Evolutionary conservation across 2,113 vertebrate genomes (phyloP), one percentile per base, ranked within the genome.

Genomic region (Lathamus discolor): DNA sequence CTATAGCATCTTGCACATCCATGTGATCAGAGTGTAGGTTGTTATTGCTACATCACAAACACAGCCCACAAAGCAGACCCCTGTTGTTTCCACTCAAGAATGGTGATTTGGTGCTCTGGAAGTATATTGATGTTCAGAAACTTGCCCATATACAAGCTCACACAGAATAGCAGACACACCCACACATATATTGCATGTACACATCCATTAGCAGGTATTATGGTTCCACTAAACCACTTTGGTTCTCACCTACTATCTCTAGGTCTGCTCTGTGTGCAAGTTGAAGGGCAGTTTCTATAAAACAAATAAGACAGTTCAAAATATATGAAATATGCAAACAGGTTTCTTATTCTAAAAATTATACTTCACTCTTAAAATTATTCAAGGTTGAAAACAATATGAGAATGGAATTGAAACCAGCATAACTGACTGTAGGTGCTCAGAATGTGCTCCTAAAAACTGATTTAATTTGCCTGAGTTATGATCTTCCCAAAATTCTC

Each of bases 151-250:
- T 4, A 25, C 14, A 67, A 49, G 11, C 11, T 64, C 35, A 18
- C 10, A 15, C 0, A 37, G 61, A 68, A 82, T 1, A 83, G 46
- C 43, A 91, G 35, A 54, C 18, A 73, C 7, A 44, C 17, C 11
- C 28, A 37, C 18, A 33, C 11, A 19, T 25, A 15, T 2, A 24
- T 7, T 27, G 35, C 33, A 67, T 0, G 0, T 8, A 23, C 33
- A 24, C 15, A 49, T 39, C 35, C 57, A 68, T n/a, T 3, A 59
- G 23, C 29, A 83, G 49, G 16, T 13, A 20, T 11, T 22, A 51
- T 20, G 49, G 39, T 64, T 82, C 64, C 43, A 13, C 11, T 10
- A 31, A 94, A 84, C 14, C 10, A 28, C n/a, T 69, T 63, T 35
- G 51, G 13, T 48, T 73, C 41, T 69, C 54, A 69, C 7, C 9